Base-by-base conservation (phyloP, 2,797 vertebrate genomes). In the Pseudotriccus pelzelni region DNA sequence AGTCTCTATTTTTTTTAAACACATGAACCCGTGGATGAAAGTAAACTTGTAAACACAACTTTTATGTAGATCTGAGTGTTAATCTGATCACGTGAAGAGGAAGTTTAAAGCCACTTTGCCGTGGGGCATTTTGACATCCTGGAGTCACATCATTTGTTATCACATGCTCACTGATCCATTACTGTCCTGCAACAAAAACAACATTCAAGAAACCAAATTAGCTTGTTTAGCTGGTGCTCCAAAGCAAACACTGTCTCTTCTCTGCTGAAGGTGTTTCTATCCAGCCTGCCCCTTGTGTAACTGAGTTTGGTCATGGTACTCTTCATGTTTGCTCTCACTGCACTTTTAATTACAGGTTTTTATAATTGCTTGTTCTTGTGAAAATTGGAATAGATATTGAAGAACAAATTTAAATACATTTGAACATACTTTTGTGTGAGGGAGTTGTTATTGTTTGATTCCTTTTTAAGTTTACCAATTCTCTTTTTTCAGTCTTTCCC, bases 171-270 rank as follows among this genome's bases (percentile, higher is more conserved):
- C 73, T 91, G 87, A 72, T 93, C 81, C 53, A 6, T 93, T 82
- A 19, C 90, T 87, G 68, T 91, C 75, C 90, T 91, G 78, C 34
- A 86, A 87, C 79, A 91, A 87, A 86, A 94, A 41, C 75, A 58
- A 53, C 49, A 76, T 92, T 96, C 73, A 87, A 25, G 91, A 80
- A 73, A 91, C n/a, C 52, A 30, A 95, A 80, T 53, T 32, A 90
- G 66, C 85, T 92, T 47, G 28, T 81, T 90, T 87, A 55, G 47
- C 56, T 94, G 69, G 44, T 62, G 78, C 81, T 87, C 32, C 76
- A 90, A 72, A 78, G 79, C 78, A 79, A 59, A 78, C 34, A 12
- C 69, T 56, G 28, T 37, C n/a, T 82, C n/a, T 80, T 20, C 20
- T 49, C 36, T 22, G 28, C 22, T 67, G 11, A 36, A 49, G 76